Conservation (phyloP, 2,113 vertebrate genomes). For the Malurus cyaneus region DNA sequence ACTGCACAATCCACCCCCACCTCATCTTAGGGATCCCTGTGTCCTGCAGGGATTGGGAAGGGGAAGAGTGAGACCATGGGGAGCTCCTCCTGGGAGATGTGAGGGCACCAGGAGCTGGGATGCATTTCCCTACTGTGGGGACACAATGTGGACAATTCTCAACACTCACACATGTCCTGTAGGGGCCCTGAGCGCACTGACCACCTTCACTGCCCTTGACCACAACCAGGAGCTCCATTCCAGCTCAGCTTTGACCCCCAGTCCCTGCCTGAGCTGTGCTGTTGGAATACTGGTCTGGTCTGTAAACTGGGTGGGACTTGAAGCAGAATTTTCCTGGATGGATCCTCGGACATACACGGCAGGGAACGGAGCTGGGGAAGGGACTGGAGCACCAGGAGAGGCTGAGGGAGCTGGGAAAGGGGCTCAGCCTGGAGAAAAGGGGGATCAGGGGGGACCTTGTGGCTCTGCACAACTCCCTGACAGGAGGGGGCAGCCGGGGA, state of each 20-base stretch:
- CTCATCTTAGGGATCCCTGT: fast-evolving
- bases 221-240: neutral
- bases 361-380: neutral
- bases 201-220: neutral
- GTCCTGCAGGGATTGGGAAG: fast-evolving
- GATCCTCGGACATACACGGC: fast-evolving
- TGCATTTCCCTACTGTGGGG: neutral
- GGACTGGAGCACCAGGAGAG: neutral
- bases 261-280: neutral
- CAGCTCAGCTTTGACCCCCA: neutral
- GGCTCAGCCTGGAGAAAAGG: neutral
- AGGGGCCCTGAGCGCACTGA: neutral
- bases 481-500: neutral
- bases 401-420: neutral
- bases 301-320: neutral
- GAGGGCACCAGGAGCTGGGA: neutral
- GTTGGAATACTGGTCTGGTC: no score
- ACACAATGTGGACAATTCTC: neutral
- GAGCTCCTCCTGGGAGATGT: neutral
- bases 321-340: neutral
- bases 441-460: neutral
- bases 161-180: fast-evolving
- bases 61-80: no score
- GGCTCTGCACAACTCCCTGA: neutral
- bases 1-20: neutral